Conservation (phyloP, 2,888 invertebrate genomes). For the Monoplex corrugatus region DNA sequence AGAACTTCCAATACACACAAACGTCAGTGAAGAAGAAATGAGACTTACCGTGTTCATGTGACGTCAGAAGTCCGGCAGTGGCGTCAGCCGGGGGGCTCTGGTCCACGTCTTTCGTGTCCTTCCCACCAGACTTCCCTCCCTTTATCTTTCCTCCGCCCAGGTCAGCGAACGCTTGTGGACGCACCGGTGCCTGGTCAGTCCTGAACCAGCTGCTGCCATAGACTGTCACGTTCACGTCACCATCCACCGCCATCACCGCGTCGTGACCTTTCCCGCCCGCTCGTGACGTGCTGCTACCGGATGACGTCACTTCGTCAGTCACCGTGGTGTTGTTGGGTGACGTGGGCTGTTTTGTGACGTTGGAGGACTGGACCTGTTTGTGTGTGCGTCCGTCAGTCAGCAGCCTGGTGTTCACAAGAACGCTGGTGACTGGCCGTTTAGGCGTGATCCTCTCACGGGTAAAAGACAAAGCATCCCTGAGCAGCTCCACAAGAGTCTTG, state of each 20-base stretch:
- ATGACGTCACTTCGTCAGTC: not conserved
- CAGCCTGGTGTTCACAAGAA: not conserved
- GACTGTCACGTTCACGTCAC: not conserved
- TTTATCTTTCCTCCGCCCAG: not conserved
- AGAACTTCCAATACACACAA: too few relatives aligned
- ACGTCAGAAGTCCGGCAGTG: conserved; percentile 48
- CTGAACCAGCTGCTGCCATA: conserved; percentile 6
- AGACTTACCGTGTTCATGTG: conserved; percentile 52
- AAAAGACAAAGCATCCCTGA: not conserved
- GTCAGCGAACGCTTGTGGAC: not conserved
- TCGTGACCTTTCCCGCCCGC: too few relatives aligned
- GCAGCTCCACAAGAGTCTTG: not conserved
- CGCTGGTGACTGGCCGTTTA: not conserved
- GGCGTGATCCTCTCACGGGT: not conserved
- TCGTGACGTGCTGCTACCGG: not conserved
- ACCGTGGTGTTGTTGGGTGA: not conserved
- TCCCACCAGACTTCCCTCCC: not conserved
- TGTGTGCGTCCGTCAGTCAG: not conserved
- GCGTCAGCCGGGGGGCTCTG: conserved; percentile 51
- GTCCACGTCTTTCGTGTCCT: not conserved
- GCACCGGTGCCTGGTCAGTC: not conserved
- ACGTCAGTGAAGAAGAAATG: not conserved
- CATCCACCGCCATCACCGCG: not conserved
- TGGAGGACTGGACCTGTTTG: not conserved
- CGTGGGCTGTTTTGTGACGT: not conserved